Conservation (phyloP, 2,797 vertebrate genomes). For the Centropyge bicolor region DNA sequence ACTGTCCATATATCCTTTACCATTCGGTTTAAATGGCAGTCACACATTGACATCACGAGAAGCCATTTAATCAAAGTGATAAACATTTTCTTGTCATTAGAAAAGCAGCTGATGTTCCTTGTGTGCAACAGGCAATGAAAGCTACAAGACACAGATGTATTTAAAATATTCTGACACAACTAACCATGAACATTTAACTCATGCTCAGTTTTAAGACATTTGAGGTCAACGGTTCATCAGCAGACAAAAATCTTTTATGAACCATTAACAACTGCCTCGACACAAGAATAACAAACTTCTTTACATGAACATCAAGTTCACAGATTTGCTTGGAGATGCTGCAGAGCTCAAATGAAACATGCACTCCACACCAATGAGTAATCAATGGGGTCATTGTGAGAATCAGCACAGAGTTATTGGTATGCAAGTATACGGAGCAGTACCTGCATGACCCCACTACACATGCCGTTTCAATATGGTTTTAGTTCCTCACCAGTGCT, state of each 20-base stretch:
- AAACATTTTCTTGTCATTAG: not conserved
- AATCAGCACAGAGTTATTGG: conserved; percentile 42
- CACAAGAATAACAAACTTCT: conserved; percentile 42
- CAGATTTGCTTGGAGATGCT: conserved; percentile 47
- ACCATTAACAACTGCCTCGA: conserved; percentile 26
- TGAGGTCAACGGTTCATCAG: conserved; percentile 36
- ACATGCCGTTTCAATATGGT: conserved; percentile 41
- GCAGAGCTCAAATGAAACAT: conserved; percentile 43
- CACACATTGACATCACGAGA: conserved; percentile 11
- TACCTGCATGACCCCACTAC: conserved; percentile 46
- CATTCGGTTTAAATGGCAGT: conserved; percentile 13
- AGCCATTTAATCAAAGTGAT: conserved; percentile 16
- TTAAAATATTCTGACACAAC: not conserved
- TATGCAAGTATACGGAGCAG: conserved; percentile 36
- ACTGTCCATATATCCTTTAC: conserved; percentile 8
- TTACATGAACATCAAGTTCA: conserved; percentile 50
- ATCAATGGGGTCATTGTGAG: conserved; percentile 32
- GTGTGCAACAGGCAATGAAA: not conserved
- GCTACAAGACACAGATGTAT: conserved; percentile 27
- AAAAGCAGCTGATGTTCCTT: conserved; percentile 22
- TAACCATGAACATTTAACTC: not conserved
- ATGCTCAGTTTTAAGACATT: conserved; percentile 17
- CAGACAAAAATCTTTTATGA: conserved; percentile 21
- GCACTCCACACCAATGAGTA: conserved; percentile 36
- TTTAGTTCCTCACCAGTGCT: conserved; percentile 91